phyloP scores from a whole-genome alignment of 2,888 invertebrate genomes.

The Nowickia ferox region DNA sequence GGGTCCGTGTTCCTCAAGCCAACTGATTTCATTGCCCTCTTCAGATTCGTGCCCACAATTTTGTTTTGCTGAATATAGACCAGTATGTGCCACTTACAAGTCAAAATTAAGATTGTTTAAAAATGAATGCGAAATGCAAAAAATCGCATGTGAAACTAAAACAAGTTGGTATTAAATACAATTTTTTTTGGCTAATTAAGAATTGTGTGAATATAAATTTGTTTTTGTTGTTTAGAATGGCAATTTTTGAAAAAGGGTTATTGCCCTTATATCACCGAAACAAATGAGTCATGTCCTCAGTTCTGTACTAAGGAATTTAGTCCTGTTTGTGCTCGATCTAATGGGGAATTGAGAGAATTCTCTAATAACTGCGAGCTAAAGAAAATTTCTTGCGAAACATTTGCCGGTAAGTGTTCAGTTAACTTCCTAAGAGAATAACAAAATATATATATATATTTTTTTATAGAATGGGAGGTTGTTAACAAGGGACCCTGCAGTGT shows the following conservation, averaged over 20 bases:
- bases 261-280: neutral
- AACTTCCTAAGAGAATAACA: neutral
- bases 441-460: neutral
- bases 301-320: slow-evolving; percentile 12
- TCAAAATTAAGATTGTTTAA: slow-evolving; percentile 9
- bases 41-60: neutral
- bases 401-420: neutral
- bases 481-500: slow-evolving; percentile 24
- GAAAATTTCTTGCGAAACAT: slow-evolving; percentile 10
- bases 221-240: neutral
- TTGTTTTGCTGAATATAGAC: slow-evolving; percentile 39
- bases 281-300: neutral
- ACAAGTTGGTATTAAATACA: slow-evolving; percentile 11
- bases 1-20: neutral
- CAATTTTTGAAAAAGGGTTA: neutral
- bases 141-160: slow-evolving; percentile 8
- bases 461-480: slow-evolving; percentile 51
- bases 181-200: neutral
- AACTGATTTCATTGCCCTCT: no score
- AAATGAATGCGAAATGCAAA: slow-evolving; percentile 39
- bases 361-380: slow-evolving; percentile 17
- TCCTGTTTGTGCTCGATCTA: slow-evolving; percentile 19
- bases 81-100: slow-evolving; percentile 55
- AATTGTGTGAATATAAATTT: neutral
- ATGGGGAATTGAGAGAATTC: slow-evolving; percentile 1